These are phyloP conservation scores for Lagorchestes hirsutus DNA, from an alignment of 2,797 vertebrate species.

Conservation along the genomic window DNA sequence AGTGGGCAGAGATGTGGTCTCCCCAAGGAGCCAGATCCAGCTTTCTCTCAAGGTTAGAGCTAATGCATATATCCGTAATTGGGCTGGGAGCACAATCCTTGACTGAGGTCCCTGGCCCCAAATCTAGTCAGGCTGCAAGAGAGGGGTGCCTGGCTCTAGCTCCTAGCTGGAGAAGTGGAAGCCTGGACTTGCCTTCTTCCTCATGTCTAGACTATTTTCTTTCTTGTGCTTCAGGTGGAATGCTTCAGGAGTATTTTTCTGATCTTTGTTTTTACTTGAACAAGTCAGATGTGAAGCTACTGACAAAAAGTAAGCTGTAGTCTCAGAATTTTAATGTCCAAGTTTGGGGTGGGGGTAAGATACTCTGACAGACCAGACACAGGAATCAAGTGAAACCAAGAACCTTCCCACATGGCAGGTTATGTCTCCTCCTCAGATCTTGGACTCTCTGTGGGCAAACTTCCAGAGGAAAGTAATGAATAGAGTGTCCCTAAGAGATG, in stretches of 20 bases:
- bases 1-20: not conserved
- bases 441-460: not conserved
- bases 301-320: not conserved
- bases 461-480: not conserved
- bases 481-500: not conserved
- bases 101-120: not conserved
- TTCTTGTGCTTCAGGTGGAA: not conserved
- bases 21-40: not conserved
- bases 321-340: not conserved
- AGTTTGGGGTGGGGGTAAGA: not conserved
- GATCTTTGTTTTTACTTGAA: not conserved
- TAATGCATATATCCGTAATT: not conserved
- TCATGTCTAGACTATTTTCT: not conserved
- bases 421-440: not conserved
- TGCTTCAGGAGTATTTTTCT: not conserved
- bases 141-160: not conserved
- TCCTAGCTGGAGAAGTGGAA: not conserved
- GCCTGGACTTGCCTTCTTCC: not conserved
- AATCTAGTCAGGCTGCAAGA: not conserved
- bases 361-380: not conserved
- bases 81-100: not conserved
- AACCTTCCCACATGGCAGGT: not conserved
- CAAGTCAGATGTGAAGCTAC: not conserved
- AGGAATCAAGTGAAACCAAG: not conserved
- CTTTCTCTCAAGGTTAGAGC: not conserved